Evolutionary conservation across 2,888 invertebrate species (phyloP).

Genomic region (Tribolium freemani): DNA sequence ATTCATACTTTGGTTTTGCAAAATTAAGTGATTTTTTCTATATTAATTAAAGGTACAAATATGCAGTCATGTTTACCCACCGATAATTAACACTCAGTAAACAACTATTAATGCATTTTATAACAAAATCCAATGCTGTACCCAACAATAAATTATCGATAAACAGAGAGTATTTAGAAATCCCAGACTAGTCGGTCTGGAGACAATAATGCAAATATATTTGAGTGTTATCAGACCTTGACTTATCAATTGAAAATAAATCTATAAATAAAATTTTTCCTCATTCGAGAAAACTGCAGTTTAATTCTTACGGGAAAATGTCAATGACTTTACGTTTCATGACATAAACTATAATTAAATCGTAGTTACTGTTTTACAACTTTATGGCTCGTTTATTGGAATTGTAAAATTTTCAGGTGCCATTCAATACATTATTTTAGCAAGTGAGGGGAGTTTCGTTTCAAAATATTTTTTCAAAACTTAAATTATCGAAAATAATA

Average conservation of each 20-base stretch:
- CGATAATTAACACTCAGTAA: neutral
- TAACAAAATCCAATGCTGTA: too few species aligned
- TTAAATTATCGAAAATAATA: too few species aligned
- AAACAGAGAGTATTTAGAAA: neutral
- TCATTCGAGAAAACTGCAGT: neutral
- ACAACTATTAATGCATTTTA: neutral
- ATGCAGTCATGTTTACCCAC: neutral
- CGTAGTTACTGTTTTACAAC: too few species aligned
- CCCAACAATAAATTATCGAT: too few species aligned
- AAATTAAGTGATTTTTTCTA: constrained; percentile 7
- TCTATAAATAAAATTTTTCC: constrained; percentile 11
- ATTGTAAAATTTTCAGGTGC: too few species aligned
- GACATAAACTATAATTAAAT: too few species aligned
- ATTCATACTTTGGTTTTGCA: constrained; percentile 11
- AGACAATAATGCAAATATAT: constrained; percentile 12
- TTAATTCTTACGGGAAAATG: neutral
- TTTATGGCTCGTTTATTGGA: too few species aligned
- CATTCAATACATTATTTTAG: too few species aligned
- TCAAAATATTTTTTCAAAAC: too few species aligned
- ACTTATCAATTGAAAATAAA: neutral
- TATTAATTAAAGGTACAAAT: neutral
- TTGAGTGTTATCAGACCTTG: constrained; percentile 22
- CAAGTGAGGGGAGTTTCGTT: too few species aligned
- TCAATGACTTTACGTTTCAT: neutral
- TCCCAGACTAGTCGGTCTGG: neutral